Percentiles rank a stretch among this genome's conserved stretches.
These are phyloP conservation scores for Anisognathus igniventris DNA, from an alignment of 2,797 vertebrate genomes.

Conservation along the genomic window DNA sequence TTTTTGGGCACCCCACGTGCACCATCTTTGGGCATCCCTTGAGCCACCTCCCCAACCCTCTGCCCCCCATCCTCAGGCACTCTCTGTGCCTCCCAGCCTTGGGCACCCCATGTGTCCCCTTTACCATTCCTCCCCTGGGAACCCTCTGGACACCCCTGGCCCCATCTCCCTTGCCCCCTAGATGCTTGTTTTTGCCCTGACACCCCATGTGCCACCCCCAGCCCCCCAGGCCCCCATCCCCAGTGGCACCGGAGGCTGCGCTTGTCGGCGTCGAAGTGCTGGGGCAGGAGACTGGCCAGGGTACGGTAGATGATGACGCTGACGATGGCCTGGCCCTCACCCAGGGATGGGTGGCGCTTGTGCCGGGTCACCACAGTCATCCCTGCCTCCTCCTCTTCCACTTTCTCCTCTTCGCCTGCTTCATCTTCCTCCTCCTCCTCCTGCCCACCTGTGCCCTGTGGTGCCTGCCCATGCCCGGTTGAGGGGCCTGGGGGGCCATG, in stretches of 20 bases:
- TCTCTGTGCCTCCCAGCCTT: neutral
- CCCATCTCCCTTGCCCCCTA: neutral
- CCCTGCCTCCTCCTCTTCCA: conserved; percentile 46
- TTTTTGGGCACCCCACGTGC: neutral
- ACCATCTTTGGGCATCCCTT: neutral
- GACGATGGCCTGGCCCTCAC: conserved; percentile 85
- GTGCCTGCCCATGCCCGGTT: neutral
- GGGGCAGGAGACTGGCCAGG: conserved; percentile 85
- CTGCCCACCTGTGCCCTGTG: neutral
- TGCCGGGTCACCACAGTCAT: conserved; percentile 75
- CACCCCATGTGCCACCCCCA: neutral
- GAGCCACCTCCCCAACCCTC: neutral
- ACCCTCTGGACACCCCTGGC: neutral
- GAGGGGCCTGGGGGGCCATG: neutral
- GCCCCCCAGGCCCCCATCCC: neutral
- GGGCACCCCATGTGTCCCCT: neutral
- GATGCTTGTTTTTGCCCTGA: neutral
- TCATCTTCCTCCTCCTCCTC: neutral
- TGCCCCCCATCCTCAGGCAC: neutral
- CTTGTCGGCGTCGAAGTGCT: conserved; percentile 91
- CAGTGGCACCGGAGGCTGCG: conserved; percentile 85
- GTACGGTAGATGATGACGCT: conserved; percentile 94
- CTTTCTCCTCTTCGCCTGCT: neutral
- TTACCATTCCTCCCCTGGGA: neutral
- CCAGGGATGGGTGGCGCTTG: conserved; percentile 79